Base-by-base conservation (phyloP, 2,113 vertebrate species). In the Poeciliopsis turrubarensis region DNA sequence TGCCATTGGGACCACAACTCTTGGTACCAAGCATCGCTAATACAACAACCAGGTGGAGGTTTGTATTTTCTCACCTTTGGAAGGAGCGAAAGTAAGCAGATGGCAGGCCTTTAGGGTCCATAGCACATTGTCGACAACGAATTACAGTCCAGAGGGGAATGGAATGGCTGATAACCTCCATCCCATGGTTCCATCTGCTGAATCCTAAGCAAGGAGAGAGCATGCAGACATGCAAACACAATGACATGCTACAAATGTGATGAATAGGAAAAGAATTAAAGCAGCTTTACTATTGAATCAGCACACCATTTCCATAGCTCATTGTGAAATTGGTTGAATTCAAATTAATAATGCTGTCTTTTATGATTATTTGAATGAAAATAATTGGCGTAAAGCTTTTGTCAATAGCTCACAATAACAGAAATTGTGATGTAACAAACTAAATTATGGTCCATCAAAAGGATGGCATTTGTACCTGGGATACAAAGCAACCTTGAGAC, bases 151-250 rank as follows among this genome's bases (percentile, higher is more conserved):
- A 92, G 91, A 92, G 93, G 94, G 92, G 92, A 91, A 93, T 83
- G 80, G 89, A 89, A 92, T 81, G 93, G 92, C 91, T 92, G 92
- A 91, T 92, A 94, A 94, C 93, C 92, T 92, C 93, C 85, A 92
- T 94, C 90, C 86, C 81, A 87, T 88, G 90, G 87, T 94, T 93
- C 93, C 93, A 94, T 94, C 94, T 94, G 92, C 91, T 95, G 91
- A 94, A 92, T 93, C 80, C 91, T 92, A 93, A 95, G 87, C 93
- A 93, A 93, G 89, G 89, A 91, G 90, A 89, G 84, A 67, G 79
- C 88, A 87, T 75, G 84, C 85, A 78, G 77, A 89, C 89, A 92
- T 85, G 89, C 82, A 89, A 86, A 86, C 60, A 70, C 72, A 84
- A 76, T 75, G 78, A 86, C 77, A 84, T 87, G 75, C 77, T 76